A percentile compares a stretch with the other conserved stretches of the same genome.
These are phyloP conservation scores for Linepithema humile DNA, from an alignment of 1,140 invertebrate genomes.

Conservation along the genomic window DNA sequence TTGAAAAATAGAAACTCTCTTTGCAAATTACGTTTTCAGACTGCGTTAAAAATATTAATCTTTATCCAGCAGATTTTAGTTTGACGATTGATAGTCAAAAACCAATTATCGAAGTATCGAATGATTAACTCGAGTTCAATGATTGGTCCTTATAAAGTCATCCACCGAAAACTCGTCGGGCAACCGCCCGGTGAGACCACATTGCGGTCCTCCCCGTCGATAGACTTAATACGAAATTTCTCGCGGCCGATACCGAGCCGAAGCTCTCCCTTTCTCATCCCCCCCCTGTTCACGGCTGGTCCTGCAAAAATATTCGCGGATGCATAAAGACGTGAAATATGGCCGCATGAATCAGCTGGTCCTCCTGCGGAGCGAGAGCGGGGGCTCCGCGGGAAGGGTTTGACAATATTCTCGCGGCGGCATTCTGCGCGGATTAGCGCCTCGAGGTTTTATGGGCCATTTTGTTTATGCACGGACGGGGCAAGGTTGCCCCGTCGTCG, in stretches of 20 bases:
- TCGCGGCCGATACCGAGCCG: slow-evolving; percentile 49
- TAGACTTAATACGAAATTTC: slow-evolving; percentile 69
- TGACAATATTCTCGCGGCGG: slow-evolving; percentile 79
- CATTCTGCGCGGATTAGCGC: slow-evolving; percentile 80
- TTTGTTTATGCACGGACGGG: slow-evolving; percentile 79
- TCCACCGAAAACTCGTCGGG: not conserved
- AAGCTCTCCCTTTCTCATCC: not conserved
- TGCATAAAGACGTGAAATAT: slow-evolving; percentile 79
- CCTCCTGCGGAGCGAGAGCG: slow-evolving; percentile 73
- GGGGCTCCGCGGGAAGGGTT: slow-evolving; percentile 76
- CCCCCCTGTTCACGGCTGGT: slow-evolving; percentile 49
- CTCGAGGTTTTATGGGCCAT: slow-evolving; percentile 78
- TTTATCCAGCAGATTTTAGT: too few relatives aligned
- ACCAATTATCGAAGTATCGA: too few relatives aligned
- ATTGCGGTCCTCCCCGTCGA: slow-evolving; percentile 23
- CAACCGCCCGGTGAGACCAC: not conserved
- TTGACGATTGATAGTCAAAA: too few relatives aligned
- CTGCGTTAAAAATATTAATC: too few relatives aligned
- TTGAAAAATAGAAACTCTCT: too few relatives aligned
- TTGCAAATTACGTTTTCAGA: too few relatives aligned
- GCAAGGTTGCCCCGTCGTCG: slow-evolving; percentile 72
- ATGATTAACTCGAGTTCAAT: too few relatives aligned
- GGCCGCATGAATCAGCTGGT: slow-evolving; percentile 79
- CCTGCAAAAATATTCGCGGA: slow-evolving; percentile 77
- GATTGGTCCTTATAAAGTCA: not conserved